Base-by-base conservation (phyloP, 2,797 vertebrate species). In the Karalla daura region DNA sequence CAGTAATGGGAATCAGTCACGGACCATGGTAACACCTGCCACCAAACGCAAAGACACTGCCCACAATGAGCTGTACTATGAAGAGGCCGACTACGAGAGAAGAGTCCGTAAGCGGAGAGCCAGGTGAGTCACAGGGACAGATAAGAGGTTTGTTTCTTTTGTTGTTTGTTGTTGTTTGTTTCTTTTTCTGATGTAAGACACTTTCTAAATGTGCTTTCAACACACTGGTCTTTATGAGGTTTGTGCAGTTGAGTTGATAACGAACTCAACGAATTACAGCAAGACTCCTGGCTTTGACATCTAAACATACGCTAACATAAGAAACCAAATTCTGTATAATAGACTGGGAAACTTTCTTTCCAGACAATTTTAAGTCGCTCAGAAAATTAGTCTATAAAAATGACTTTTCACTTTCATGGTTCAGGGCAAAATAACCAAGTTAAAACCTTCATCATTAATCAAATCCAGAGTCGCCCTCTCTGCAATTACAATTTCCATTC, bases 31-130 rank as follows among this genome's bases (percentile, higher is more conserved):
- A 0, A 92, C 96, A 0, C 95, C 96, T 0, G 95, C 96, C 0
- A 91, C 94, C 6, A 94, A 96, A n/a, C 94, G 94, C 77, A 94
- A 95, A 84, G 97, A 98, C 88, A 94, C 93, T 3, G 94, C 95
- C 21, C 97, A 98, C 91, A 99, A 95, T 0, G 97, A 99, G 86
- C 81, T 99, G 56, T 99, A 99, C 88, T 98, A 98, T 0, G 98
- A 99, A 67, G 98, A 99, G 89, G 96, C 96, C 0, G 98, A 99
- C 65, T 96, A 97, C 0, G 97, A 99, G 24, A 94, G 97, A 46
- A 92, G 96, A 23, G 95, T 99, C 3, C 95, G 91, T 40, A 99
- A 98, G 78, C 95, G 98, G 15, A 94, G 90, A 46, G 96, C 98
- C 1, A 95, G 98, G 98, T 98, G 73, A 85, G 81, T 23, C 39